Percentiles rank a stretch among this genome's conserved stretches.
phyloP scores from a whole-genome alignment of 2,113 vertebrate species.

The Rhinoderma darwinii region DNA sequence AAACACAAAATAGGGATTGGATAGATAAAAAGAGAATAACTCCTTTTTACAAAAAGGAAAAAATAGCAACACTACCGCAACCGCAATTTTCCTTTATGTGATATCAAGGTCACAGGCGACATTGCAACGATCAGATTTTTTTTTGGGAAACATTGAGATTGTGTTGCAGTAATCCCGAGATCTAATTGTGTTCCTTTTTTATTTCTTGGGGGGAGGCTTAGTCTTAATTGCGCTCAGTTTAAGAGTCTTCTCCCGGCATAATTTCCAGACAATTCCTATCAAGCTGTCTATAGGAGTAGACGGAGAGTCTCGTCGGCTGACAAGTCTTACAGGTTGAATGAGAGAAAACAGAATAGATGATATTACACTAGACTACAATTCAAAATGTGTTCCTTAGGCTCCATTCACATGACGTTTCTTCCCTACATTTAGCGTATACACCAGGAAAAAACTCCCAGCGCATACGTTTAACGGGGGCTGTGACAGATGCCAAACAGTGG shows the following conservation, averaged over 20 bases:
- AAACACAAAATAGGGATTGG: not conserved
- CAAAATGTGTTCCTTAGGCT: not conserved
- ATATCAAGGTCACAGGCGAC: not conserved
- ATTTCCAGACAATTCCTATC: constrained; percentile 28
- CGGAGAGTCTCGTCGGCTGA: not conserved
- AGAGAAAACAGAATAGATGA: not conserved
- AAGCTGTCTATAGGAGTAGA: constrained; percentile 5
- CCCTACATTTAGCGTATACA: no score
- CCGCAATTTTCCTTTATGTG: not conserved
- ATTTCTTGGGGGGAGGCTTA: not conserved
- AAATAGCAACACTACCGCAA: not conserved
- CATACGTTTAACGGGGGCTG: no score
- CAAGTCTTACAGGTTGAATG: not conserved
- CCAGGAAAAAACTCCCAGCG: no score
- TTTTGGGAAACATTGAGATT: no score
- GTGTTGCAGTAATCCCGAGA: not conserved
- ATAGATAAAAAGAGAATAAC: not conserved
- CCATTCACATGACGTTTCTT: no score
- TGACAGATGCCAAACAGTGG: no score
- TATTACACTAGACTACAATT: not conserved
- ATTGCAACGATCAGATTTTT: not conserved
- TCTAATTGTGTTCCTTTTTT: not conserved
- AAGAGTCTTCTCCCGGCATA: not conserved
- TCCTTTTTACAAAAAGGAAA: no score
- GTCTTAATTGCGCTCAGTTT: not conserved